These are phyloP conservation scores for Triplophysa dalaica DNA, from an alignment of 2,113 vertebrate species.

Conservation along the genomic window DNA sequence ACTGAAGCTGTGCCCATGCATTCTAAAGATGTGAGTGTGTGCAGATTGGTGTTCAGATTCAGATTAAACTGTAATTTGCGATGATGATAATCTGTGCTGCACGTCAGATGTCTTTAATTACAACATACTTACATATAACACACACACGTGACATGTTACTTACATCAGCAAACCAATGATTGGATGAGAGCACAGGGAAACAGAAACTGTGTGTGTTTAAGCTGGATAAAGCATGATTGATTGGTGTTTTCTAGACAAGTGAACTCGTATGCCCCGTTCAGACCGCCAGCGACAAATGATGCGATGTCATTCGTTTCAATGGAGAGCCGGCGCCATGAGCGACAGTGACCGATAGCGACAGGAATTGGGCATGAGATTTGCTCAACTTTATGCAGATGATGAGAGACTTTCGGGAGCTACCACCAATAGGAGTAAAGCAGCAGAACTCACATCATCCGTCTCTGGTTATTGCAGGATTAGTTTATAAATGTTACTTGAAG, in stretches of 20 bases:
- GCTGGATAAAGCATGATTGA: conserved; percentile 38
- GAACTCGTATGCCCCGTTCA: background rate
- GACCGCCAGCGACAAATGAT: no score
- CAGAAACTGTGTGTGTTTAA: conserved; percentile 1
- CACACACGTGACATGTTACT: background rate
- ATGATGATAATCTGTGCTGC: conserved; percentile 17
- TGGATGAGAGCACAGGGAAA: background rate
- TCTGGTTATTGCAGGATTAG: no score
- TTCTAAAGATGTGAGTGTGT: background rate
- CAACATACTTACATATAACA: no score
- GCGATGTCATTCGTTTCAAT: no score
- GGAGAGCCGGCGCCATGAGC: no score
- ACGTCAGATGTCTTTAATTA: background rate
- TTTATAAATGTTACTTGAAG: no score
- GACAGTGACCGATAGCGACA: no score
- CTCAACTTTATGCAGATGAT: no score
- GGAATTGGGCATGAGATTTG: no score
- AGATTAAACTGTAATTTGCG: conserved; percentile 5
- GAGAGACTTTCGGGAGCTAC: no score
- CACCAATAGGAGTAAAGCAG: no score
- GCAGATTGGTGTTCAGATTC: background rate
- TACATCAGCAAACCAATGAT: background rate
- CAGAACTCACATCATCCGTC: no score
- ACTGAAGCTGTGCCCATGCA: background rate
- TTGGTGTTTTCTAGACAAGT: conserved; percentile 13